Conservation (phyloP, 2,113 vertebrate genomes). For the Bagarius yarrelli region DNA sequence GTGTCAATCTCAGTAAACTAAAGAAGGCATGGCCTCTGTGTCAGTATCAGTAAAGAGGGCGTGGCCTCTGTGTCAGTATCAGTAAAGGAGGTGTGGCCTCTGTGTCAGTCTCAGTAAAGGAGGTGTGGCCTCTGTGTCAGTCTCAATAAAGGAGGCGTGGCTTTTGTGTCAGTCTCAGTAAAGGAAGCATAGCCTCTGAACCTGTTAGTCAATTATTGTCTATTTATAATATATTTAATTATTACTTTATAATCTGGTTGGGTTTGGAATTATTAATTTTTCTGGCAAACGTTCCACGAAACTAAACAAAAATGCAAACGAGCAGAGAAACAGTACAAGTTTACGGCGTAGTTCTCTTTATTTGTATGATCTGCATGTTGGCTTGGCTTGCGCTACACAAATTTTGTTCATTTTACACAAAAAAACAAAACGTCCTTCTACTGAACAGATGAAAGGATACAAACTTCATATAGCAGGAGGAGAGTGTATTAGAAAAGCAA, state of each 20-base stretch:
- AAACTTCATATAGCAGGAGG: constrained; percentile 69
- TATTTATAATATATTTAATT: not conserved
- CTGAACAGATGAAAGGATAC: constrained; percentile 58
- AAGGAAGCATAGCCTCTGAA: too few relatives aligned
- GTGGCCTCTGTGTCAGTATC: not conserved
- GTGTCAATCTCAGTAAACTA: too few relatives aligned
- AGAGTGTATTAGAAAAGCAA: constrained; percentile 54
- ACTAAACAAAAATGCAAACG: constrained; percentile 1
- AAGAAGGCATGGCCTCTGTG: not conserved
- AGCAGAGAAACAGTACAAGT: constrained; percentile 39
- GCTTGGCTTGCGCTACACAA: constrained; percentile 52
- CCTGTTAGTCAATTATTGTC: not conserved
- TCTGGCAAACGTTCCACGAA: too few relatives aligned
- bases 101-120: too few relatives aligned
- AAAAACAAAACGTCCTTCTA: constrained; percentile 61
- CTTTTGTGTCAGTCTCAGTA: not conserved
- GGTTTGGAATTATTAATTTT: too few relatives aligned
- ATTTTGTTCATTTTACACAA: constrained; percentile 58
- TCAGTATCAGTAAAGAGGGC: not conserved
- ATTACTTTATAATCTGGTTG: not conserved
- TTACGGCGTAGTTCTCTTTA: constrained; percentile 59
- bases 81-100: too few relatives aligned
- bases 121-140: not conserved
- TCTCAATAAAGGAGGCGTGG: not conserved
- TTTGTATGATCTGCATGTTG: constrained; percentile 34